Evolutionary conservation across 1,140 invertebrate species (phyloP).

Genomic region (Spodoptera frugiperda): DNA sequence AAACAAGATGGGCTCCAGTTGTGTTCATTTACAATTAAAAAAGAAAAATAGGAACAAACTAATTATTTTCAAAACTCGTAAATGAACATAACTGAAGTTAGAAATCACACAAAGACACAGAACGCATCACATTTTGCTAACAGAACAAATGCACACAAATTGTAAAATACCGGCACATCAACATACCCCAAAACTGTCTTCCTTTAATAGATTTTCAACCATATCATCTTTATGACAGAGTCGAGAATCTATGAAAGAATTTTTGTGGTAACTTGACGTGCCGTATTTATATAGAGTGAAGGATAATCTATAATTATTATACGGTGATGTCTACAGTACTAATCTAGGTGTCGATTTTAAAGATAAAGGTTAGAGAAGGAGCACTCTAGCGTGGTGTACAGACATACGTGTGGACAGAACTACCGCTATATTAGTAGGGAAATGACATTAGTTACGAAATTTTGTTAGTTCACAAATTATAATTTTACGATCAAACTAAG

Average conservation of each 20-base stretch:
- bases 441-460: conserved; percentile 24
- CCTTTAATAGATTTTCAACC: too few relatives aligned
- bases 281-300: too few relatives aligned
- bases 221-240: too few relatives aligned
- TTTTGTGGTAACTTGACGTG: too few relatives aligned
- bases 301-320: neutral
- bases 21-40: too few relatives aligned
- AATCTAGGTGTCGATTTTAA: conserved; percentile 52
- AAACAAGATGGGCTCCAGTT: too few relatives aligned
- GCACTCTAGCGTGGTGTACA: conserved; percentile 54
- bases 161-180: neutral
- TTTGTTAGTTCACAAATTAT: conserved; percentile 2
- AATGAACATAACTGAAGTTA: conserved; percentile 9
- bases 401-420: conserved; percentile 39
- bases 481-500: neutral
- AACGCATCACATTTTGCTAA: neutral
- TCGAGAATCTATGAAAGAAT: too few relatives aligned
- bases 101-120: neutral
- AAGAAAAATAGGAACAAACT: neutral
- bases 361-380: conserved; percentile 63
- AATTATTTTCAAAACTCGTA: neutral
- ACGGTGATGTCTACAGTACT: conserved; percentile 45
- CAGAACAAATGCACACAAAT: conserved; percentile 13
- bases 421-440: conserved; percentile 35
- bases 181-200: too few relatives aligned